These are phyloP conservation scores for Crotalus horridus DNA, from an alignment of 2,113 vertebrate species.

Conservation along the genomic window DNA sequence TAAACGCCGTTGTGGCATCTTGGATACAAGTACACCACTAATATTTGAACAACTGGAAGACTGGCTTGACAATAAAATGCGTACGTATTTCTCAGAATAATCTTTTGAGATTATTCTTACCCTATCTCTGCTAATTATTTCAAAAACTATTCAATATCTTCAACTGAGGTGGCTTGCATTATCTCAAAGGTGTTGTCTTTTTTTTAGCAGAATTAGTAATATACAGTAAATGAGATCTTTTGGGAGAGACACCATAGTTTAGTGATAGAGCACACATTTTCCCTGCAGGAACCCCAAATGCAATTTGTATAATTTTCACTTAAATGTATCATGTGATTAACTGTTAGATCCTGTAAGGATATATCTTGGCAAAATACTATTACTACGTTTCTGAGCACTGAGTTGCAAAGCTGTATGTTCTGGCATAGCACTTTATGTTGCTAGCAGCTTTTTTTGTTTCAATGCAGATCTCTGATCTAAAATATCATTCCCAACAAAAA, in stretches of 20 bases:
- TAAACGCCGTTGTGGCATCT: conserved; percentile 37
- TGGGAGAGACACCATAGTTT: not conserved
- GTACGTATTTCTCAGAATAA: conserved; percentile 35
- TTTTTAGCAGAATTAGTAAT: not conserved
- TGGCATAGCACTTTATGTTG: not conserved
- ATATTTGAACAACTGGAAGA: conserved; percentile 51
- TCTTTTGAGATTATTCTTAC: not conserved
- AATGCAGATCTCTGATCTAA: not conserved
- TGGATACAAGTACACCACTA: conserved; percentile 45
- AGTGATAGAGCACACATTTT: not conserved
- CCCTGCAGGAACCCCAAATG: not conserved
- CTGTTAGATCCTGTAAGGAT: not conserved
- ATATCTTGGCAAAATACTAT: not conserved
- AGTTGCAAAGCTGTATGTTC: not conserved
- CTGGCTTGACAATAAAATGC: conserved; percentile 62
- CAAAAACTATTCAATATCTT: not conserved
- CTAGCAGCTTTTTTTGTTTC: not conserved
- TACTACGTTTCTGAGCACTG: not conserved
- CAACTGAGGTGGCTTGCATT: not conserved
- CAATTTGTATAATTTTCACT: not conserved
- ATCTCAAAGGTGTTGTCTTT: not conserved
- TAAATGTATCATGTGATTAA: not conserved
- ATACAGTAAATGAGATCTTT: not conserved
- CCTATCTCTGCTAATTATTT: not conserved
- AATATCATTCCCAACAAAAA: not conserved